phyloP scores from a whole-genome alignment of 92 coral and sea anemone genomes.

The Porites rus region DNA sequence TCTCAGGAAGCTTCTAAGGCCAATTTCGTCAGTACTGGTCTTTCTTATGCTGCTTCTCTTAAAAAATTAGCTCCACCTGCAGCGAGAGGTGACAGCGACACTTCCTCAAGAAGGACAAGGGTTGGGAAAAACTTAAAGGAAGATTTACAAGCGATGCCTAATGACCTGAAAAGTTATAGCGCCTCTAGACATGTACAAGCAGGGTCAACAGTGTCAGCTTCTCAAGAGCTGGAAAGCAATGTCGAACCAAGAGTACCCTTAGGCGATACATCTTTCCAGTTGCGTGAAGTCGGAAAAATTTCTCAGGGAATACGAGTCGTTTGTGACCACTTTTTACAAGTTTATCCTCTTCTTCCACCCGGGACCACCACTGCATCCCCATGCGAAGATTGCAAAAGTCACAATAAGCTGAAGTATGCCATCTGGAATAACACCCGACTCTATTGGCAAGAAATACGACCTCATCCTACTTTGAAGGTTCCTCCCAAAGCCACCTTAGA shows the following conservation, averaged over 20 bases:
- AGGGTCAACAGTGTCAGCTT: no score
- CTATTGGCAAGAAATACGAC: constrained; percentile 30
- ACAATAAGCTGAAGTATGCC: constrained; percentile 8
- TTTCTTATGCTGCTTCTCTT: not conserved
- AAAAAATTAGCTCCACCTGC: not conserved
- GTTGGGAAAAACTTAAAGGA: no score
- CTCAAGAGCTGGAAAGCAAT: not conserved
- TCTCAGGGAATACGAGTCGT: constrained; percentile 51
- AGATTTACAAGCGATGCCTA: not conserved
- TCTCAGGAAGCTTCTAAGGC: not conserved
- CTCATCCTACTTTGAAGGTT: constrained; percentile 6
- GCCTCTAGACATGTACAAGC: not conserved
- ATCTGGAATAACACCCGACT: not conserved
- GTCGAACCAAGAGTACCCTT: not conserved
- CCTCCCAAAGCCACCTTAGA: constrained; percentile 42
- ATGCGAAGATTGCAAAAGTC: not conserved
- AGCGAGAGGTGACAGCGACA: not conserved
- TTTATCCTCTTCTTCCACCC: not conserved
- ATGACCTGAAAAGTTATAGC: not conserved
- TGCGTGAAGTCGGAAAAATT: not conserved
- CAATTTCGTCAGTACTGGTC: not conserved
- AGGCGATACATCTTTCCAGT: not conserved
- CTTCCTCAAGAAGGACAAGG: not conserved
- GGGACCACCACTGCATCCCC: not conserved
- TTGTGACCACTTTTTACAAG: constrained; percentile 53